Base-by-base conservation (phyloP, 1,140 invertebrate species). In the Battus philenor region DNA sequence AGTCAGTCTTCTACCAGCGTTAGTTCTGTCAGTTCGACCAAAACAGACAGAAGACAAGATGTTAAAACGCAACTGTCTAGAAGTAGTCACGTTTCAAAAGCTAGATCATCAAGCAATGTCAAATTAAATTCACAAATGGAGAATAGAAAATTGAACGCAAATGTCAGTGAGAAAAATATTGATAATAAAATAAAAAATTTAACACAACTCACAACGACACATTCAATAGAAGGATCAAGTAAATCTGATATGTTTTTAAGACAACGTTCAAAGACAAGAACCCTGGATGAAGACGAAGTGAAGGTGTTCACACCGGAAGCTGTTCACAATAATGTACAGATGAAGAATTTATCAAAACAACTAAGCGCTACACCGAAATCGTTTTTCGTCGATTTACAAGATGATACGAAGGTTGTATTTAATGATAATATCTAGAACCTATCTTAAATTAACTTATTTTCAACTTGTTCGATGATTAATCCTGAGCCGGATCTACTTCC, bases 241-340 rank as follows among this genome's bases (percentile, higher is more conserved):
- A 59, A 47, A 52, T 15, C 36, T 7, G 27, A 41, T 10, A 41
- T 41, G 36, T 41, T 41, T 41, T 5, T 27, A 5, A n/a, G 73
- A 16, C 55, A 65, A 32, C 39, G 85, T 16, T 68, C 71, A 6
- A 74, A 78, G 44, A 87, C 85, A 3, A 71, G 82, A 17, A 87
- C 85, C 2, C 63, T 87, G 18, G 68, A 77, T 27, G 73, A 83
- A 1, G 50, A 69, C 44, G 85, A 87, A 67, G 70, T 85, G 0
- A 85, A 82, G 49, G 50, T 86, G 1, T 50, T 87, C 2, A 81
- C 61, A 0, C 45, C 65, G n/a, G 67, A 79, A 9, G 49, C 30
- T 6, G 55, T 75, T 0, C 76, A 82, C 39, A 77, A 76, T 54
- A 78, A 77, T 47, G 41, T 45, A 2, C 73, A 72, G 34, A 74